Conservation (phyloP, 2,113 vertebrate genomes). For the Junco hyemalis region DNA sequence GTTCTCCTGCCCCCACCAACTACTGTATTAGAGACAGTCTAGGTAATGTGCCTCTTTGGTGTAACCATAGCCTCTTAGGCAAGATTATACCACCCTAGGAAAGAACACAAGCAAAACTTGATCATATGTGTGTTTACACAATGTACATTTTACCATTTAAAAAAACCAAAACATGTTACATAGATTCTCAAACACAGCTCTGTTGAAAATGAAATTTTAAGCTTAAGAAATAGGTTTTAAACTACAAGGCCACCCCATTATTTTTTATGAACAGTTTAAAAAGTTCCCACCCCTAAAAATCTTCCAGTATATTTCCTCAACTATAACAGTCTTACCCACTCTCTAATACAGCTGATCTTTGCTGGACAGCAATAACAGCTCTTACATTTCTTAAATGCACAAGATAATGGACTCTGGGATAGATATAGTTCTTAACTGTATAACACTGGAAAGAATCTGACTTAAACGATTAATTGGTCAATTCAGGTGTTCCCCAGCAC, state of each 20-base stretch:
- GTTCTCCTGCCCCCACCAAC: constrained; percentile 44
- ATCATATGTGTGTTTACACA: constrained; percentile 65
- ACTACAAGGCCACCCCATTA: constrained; percentile 75
- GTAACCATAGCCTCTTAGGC: constrained; percentile 65
- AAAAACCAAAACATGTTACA: constrained; percentile 68
- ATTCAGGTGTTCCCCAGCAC: not conserved
- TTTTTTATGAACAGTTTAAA: constrained; percentile 73
- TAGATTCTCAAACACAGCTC: constrained; percentile 72
- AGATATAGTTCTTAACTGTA: not conserved
- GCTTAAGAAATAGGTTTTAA: constrained; percentile 74
- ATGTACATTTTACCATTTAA: constrained; percentile 67
- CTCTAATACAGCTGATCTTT: constrained; percentile 19
- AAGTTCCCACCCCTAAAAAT: constrained; percentile 80
- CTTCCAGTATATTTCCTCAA: constrained; percentile 50
- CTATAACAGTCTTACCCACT: constrained; percentile 47
- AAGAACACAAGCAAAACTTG: constrained; percentile 61
- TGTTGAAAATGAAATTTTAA: constrained; percentile 71
- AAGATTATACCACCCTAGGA: constrained; percentile 65
- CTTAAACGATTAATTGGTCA: not conserved
- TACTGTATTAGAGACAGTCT: constrained; percentile 63
- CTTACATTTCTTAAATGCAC: constrained; percentile 21
- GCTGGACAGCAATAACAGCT: constrained; percentile 24
- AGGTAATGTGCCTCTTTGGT: constrained; percentile 71
- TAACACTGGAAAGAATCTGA: constrained; percentile 24
- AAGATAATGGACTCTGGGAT: not conserved